These are phyloP conservation scores for Rattus rattus DNA, from an alignment of 2,113 vertebrate genomes.

Conservation along the genomic window DNA sequence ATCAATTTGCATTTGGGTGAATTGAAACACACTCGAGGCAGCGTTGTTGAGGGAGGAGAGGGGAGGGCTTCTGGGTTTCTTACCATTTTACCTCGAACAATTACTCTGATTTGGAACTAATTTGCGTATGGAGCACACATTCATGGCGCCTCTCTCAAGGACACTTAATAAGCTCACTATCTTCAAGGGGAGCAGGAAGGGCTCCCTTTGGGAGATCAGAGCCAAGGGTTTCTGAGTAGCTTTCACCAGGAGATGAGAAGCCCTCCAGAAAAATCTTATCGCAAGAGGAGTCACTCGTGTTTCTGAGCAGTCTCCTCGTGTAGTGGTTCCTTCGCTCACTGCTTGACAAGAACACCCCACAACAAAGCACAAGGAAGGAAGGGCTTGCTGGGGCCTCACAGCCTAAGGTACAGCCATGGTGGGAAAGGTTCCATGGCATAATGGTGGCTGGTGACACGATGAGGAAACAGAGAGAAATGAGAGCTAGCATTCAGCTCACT, in stretches of 20 bases:
- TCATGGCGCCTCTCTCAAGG: constrained; percentile 51
- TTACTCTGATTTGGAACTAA: constrained; percentile 38
- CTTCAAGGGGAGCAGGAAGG: background rate
- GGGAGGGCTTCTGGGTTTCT: constrained; percentile 59
- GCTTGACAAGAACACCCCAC: background rate
- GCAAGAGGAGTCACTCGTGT: background rate
- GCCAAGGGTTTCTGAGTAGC: constrained; percentile 31
- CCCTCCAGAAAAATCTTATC: background rate
- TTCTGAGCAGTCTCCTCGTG: background rate
- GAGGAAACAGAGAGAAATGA: background rate
- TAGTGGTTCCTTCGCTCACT: background rate
- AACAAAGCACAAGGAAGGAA: background rate
- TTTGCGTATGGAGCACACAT: constrained; percentile 34
- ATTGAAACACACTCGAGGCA: constrained; percentile 72
- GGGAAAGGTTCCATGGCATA: too few relatives aligned
- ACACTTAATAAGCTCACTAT: constrained; percentile 48
- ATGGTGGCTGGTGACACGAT: too few relatives aligned
- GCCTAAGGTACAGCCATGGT: background rate
- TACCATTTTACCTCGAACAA: constrained; percentile 45
- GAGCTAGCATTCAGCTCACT: background rate
- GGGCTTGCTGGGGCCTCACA: too few relatives aligned
- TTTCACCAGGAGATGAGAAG: background rate
- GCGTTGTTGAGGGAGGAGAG: constrained; percentile 35
- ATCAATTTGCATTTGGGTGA: constrained; percentile 66
- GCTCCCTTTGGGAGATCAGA: background rate